Evolutionary conservation across 1,140 invertebrate species (phyloP).

Genomic region (Forficula auricularia): DNA sequence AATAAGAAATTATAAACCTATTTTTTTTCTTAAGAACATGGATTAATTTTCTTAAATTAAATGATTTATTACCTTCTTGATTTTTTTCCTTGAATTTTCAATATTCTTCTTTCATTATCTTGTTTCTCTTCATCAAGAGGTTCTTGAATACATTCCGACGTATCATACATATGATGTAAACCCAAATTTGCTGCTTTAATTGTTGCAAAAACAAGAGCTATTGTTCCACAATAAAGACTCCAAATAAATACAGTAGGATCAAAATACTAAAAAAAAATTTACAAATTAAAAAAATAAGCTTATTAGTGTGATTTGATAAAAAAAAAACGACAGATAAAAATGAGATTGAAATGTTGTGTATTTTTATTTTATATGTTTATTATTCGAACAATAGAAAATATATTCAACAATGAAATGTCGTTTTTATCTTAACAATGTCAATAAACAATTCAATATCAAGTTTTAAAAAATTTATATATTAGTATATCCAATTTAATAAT

Average conservation of each 20-base stretch:
- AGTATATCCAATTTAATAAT: too few relatives aligned
- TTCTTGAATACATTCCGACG: constrained; percentile 58
- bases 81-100: constrained; percentile 8
- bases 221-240: constrained; percentile 67
- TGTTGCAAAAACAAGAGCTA: constrained; percentile 59
- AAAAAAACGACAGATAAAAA: too few relatives aligned
- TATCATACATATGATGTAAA: constrained; percentile 91
- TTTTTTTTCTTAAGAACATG: too few relatives aligned
- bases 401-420: background rate
- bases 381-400: background rate
- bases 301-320: too few relatives aligned
- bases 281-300: constrained; percentile 7
- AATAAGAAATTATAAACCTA: too few relatives aligned
- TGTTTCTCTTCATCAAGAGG: constrained; percentile 20
- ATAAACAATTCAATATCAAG: too few relatives aligned
- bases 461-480: too few relatives aligned
- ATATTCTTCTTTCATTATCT: constrained; percentile 14
- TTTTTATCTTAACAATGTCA: too few relatives aligned
- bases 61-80: too few relatives aligned
- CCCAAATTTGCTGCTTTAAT: constrained; percentile 82
- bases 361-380: background rate
- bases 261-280: constrained; percentile 55
- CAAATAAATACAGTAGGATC: constrained; percentile 66
- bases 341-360: too few relatives aligned
- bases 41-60: too few relatives aligned